These are phyloP conservation scores for Andrena cerasifolii DNA, from an alignment of 1,140 invertebrate genomes.

Conservation along the genomic window DNA sequence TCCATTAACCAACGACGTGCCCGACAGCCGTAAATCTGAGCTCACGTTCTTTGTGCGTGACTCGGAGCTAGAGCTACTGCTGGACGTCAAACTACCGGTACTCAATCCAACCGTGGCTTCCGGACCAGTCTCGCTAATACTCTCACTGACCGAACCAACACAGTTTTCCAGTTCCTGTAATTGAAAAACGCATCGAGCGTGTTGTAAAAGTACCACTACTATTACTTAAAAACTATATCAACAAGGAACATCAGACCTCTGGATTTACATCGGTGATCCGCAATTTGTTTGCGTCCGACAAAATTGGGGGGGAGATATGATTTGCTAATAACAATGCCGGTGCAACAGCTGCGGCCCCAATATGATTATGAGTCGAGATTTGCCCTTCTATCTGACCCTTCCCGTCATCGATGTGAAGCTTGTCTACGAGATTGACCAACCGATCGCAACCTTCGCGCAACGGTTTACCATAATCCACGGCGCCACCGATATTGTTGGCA, in stretches of 20 bases:
- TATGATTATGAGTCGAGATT: slow-evolving; percentile 56
- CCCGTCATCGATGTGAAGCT: slow-evolving; percentile 74
- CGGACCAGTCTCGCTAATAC: background rate
- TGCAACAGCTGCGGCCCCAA: slow-evolving; percentile 45
- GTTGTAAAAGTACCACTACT: background rate
- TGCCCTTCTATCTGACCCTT: slow-evolving; percentile 68
- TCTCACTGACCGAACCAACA: slow-evolving; percentile 47
- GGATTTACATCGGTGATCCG: slow-evolving; percentile 73
- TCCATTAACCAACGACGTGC: slow-evolving; percentile 64
- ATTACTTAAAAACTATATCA: too few relatives aligned
- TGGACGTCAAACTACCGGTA: slow-evolving; percentile 81
- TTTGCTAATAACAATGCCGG: slow-evolving; percentile 73
- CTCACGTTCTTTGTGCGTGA: slow-evolving; percentile 68
- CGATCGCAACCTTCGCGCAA: slow-evolving; percentile 71
- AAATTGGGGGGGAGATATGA: slow-evolving; percentile 69
- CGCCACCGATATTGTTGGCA: slow-evolving; percentile 76
- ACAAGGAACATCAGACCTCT: slow-evolving; percentile 59
- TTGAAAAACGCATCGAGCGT: background rate
- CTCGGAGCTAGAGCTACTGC: slow-evolving; percentile 80
- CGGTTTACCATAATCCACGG: slow-evolving; percentile 64
- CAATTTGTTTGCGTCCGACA: slow-evolving; percentile 67
- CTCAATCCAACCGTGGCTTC: slow-evolving; percentile 77
- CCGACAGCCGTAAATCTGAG: slow-evolving; percentile 58
- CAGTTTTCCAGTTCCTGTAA: slow-evolving; percentile 63
- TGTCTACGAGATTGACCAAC: slow-evolving; percentile 74